Base-by-base conservation (phyloP, 2,888 invertebrate genomes). In the Chromoteleia sp. region DNA sequence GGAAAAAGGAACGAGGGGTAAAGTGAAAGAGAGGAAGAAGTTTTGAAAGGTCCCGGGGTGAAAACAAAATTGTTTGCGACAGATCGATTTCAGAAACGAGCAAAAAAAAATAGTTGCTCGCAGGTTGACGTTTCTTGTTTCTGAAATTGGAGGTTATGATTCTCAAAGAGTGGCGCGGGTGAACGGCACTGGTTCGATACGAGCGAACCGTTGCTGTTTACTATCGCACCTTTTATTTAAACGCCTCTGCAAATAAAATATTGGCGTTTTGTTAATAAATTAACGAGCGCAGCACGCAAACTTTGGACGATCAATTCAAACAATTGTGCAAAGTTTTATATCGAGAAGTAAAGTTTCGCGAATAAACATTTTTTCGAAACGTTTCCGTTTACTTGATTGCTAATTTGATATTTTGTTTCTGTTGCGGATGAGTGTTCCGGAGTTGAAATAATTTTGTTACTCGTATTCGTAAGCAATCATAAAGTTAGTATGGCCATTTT, bases 111-210 rank as follows among this genome's bases (percentile, higher is more conserved):
- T 48, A 52, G 14, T 39, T 21, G 33, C 33, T 70, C 15, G n/a
- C 12, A 15, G 5, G 1, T 3, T 15, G 52, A 61, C 41, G n/a
- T 39, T 73, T 30, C 61, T 50, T 41, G 7, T 54, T 65, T 41
- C 19, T 0, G 1, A 50, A 71, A 71, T 71, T 71, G 59, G 50
- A 33, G 48, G 70, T 70, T 70, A 58, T 52, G 58, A 52, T 48
- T 68, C 21, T 56, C 56, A 39, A 36, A 17, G 30, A 54, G 54
- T 15, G 4, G 12, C 14, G 7, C 15, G 15, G 7, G 17, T 25
- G 33, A 50, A 67, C 41, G 67, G 29, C 29, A 52, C 25, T 2
- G 8, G 19, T 12, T 39, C 12, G 19, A 63, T 19, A 17, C 48
- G 17, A 19, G 19, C 10, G 8, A 50, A 36, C 0, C 21, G 21